Evolutionary conservation across 2,888 invertebrate genomes (phyloP), one percentile per base, ranked within the genome.

Genomic region (Ormyrus rosae): DNA sequence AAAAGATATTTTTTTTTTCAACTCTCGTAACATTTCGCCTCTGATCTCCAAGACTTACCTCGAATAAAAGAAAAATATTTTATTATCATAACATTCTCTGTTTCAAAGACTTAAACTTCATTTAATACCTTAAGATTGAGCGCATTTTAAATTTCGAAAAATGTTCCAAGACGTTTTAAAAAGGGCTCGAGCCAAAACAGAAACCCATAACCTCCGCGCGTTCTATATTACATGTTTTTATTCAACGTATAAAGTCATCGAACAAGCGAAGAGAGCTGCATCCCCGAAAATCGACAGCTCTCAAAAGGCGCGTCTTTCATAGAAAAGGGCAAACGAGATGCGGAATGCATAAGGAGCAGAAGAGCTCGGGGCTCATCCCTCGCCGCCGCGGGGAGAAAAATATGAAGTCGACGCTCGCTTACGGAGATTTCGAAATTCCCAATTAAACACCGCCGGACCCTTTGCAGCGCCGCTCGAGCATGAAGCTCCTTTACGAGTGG

Each of bases 391-490:
- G 65, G 5, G 55, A 34, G 34, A 53, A 72, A 74, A 75, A 63
- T 65, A 60, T 63, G 58, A 51, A 56, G 53, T 61, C 64, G 19
- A 8, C 10, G 13, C n/a, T 50, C 45, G 7, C 73, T 81, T 72
- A 64, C 65, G 60, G 70, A 81, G 77, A 78, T 78, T 74, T 78
- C 50, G 58, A 74, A 81, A 78, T 81, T 65, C 34, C 53, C 76
- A 78, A 78, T 81, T 81, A 81, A 74, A 76, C 65, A 74, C 64
- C n/a, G 51, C 11, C 7, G 13, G n/a, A 34, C 34, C 53, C 68
- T 78, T 78, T 74, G 70, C 69, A 50, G 46, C 77, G 67, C n/a
- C 63, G 56, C 46, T 55, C 60, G 51, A 65, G 78, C 74, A 50
- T 64, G 34, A 76, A 72, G n/a, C 68, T 74, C 53, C 63, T 70